phyloP scores from a whole-genome alignment of 1,140 invertebrate genomes.

The Drosophila grimshawi region DNA sequence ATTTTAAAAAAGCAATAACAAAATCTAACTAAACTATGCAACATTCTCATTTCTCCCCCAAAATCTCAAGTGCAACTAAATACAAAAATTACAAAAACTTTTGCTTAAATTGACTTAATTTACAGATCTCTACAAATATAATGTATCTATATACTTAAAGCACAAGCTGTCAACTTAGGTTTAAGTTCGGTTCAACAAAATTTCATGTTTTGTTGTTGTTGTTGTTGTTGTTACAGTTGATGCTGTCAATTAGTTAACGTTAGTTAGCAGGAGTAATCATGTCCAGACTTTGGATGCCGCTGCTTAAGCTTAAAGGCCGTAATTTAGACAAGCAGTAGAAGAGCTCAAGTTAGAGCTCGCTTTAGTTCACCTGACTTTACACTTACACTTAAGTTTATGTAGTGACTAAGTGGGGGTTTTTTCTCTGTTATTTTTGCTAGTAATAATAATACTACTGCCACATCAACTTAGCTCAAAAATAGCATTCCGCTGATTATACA shows the following conservation, averaged over 20 bases:
- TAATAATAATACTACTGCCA: slow-evolving; percentile 67
- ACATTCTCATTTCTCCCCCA: slow-evolving; percentile 10
- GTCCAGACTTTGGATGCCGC: neutral
- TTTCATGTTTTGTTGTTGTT: slow-evolving; percentile 13
- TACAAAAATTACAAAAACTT: slow-evolving; percentile 24
- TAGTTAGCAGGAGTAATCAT: neutral
- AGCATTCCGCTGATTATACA: slow-evolving; percentile 60
- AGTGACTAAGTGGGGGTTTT: slow-evolving; percentile 23
- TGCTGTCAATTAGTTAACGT: slow-evolving; percentile 7
- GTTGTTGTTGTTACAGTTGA: neutral
- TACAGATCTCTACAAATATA: neutral
- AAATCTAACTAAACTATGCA: slow-evolving; percentile 34
- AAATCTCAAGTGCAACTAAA: slow-evolving; percentile 40
- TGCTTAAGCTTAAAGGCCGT: slow-evolving; percentile 2
- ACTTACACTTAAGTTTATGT: slow-evolving; percentile 49
- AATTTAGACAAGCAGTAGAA: neutral
- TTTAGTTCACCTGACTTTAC: slow-evolving; percentile 36
- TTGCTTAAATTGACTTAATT: slow-evolving; percentile 7
- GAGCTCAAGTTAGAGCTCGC: neutral
- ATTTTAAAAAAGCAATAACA: slow-evolving; percentile 38
- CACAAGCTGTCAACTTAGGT: slow-evolving; percentile 25
- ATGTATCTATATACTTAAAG: slow-evolving; percentile 1
- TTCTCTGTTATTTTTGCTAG: slow-evolving; percentile 7
- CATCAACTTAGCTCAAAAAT: slow-evolving; percentile 34
- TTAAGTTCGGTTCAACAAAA: slow-evolving; percentile 20